A percentile compares a stretch with the other conserved stretches of the same genome.
Conservation (phyloP, 2,797 vertebrate species). For the Chromobotia macracanthus region DNA sequence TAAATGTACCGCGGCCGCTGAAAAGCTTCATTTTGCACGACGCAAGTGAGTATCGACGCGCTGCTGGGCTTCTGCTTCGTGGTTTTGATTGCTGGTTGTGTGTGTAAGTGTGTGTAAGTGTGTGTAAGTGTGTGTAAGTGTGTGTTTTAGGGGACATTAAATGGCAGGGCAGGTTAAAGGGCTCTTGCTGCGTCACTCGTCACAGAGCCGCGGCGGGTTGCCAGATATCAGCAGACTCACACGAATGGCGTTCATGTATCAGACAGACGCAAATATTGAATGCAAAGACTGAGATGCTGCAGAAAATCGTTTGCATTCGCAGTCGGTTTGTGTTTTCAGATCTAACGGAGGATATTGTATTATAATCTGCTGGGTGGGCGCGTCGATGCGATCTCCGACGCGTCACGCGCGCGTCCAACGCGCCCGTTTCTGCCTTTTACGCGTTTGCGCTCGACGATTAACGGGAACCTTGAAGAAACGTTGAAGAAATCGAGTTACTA, state of each 20-base stretch:
- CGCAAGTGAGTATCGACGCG: slow-evolving; percentile 78
- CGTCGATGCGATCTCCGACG: slow-evolving; percentile 21
- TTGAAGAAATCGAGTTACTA: too few relatives aligned
- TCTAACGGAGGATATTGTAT: too few relatives aligned
- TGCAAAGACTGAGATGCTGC: not conserved
- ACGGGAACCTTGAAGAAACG: not conserved
- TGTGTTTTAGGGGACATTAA: slow-evolving; percentile 43
- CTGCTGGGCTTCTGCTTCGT: too few relatives aligned
- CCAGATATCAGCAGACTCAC: slow-evolving; percentile 46
- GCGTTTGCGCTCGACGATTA: not conserved
- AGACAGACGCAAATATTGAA: not conserved
- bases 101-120: too few relatives aligned
- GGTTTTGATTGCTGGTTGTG: too few relatives aligned
- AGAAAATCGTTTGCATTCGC: not conserved
- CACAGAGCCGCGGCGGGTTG: slow-evolving; percentile 66
- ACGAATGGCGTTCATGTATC: not conserved
- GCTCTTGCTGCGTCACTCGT: slow-evolving; percentile 78
- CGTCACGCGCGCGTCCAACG: not conserved
- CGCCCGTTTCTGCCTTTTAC: not conserved
- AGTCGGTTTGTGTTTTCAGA: too few relatives aligned
- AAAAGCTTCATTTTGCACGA: slow-evolving; percentile 72
- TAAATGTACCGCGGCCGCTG: slow-evolving; percentile 79
- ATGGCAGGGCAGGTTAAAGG: slow-evolving; percentile 52
- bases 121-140: too few relatives aligned
- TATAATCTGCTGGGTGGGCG: slow-evolving; percentile 30